Percentiles rank a stretch among this genome's conserved stretches.
Conservation (phyloP, 23 tunicate species). For the Pegea sp. region DNA sequence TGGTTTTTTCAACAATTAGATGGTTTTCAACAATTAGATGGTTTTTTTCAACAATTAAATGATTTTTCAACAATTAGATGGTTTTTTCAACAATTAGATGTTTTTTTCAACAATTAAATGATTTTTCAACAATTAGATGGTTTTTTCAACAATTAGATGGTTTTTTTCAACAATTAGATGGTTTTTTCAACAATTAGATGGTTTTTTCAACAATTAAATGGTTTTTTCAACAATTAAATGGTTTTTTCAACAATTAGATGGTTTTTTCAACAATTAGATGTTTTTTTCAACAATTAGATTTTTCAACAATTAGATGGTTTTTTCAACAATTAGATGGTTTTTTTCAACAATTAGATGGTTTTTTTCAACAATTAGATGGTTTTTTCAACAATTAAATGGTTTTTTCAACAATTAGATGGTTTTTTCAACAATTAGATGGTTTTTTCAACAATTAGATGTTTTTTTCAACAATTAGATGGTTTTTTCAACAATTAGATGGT, state of each 20-base stretch:
- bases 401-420: neutral
- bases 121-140: conserved; percentile 22
- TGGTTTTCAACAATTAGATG: too few species aligned
- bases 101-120: neutral
- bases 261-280: too few species aligned
- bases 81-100: conserved; percentile 26
- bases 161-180: too few species aligned
- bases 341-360: conserved; percentile 23
- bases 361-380: neutral
- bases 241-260: neutral
- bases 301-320: conserved; percentile 22
- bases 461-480: conserved; percentile 25
- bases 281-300: conserved; percentile 39
- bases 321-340: neutral
- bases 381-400: conserved; percentile 23
- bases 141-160: neutral
- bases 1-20: neutral
- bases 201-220: neutral
- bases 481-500: neutral
- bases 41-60: conserved; percentile 35
- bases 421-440: conserved; percentile 25
- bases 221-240: conserved; percentile 24
- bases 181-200: conserved; percentile 34
- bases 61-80: neutral
- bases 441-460: neutral